Percentiles rank a stretch among this genome's conserved stretches.
phyloP scores from a whole-genome alignment of 2,888 invertebrate genomes.

The Melieria omissa region DNA sequence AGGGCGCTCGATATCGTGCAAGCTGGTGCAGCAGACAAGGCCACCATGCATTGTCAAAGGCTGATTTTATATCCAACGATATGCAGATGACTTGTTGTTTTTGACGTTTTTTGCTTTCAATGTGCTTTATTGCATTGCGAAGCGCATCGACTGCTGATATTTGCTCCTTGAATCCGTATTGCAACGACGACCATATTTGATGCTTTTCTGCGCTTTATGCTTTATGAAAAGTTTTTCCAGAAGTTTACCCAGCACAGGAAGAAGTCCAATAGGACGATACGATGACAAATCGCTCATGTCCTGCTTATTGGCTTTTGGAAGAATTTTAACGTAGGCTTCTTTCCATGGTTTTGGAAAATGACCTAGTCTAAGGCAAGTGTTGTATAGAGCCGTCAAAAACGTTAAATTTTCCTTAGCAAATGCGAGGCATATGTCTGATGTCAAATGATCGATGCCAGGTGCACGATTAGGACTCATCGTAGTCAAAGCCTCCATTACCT shows the following conservation, averaged over 20 bases:
- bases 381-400: neutral
- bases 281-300: no score
- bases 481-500: neutral
- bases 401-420: neutral
- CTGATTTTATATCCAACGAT: constrained; percentile 13
- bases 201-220: neutral
- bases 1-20: neutral
- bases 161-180: constrained; percentile 3
- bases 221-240: neutral
- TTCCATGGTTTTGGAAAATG: constrained; percentile 5
- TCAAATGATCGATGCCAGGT: neutral
- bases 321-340: neutral
- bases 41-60: constrained; percentile 18
- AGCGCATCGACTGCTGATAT: neutral
- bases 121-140: neutral
- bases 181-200: neutral
- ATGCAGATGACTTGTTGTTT: neutral
- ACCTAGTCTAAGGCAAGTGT: neutral
- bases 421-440: neutral
- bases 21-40: constrained; percentile 2
- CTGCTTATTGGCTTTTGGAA: no score
- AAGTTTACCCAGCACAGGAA: no score
- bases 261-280: no score
- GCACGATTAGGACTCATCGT: neutral
- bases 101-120: constrained; percentile 2